Base-by-base conservation (phyloP, 1,140 invertebrate genomes). In the Homalodisca vitripennis region DNA sequence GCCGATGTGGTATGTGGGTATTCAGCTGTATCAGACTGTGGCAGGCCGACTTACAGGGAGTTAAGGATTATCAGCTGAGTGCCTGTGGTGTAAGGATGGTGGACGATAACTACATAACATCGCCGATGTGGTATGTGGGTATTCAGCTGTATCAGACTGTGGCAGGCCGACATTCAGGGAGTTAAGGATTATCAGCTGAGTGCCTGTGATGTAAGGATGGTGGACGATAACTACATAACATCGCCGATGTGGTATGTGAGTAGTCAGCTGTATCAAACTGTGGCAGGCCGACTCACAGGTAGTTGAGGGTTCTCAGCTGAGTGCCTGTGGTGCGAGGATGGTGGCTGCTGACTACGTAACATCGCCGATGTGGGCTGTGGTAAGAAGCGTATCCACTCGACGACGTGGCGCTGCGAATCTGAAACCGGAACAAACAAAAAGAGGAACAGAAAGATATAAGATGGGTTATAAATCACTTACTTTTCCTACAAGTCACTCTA, bases 331-430 rank as follows among this genome's bases (percentile, higher is more conserved):
- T 72, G 69, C 60, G 48, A 24, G 60, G 41, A 14, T 63, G 68
- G 12, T 76, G 30, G 30, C 63, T 77, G 14, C 68, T 74, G n/a
- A 80, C 31, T 73, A 77, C 76, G 62, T 76, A 78, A 51, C 75
- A 79, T 1, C 74, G 76, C 29, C 75, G 72, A 57, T 78, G 79
- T 41, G 74, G 77, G 64, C 73, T 78, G 73, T 76, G 75, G 63
- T 74, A 77, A 55, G 75, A 79, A 69, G 76, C 76, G 73, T 77
- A 78, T 29, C 78, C 75, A 73, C 77, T 79, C 67, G 75, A 78
- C 47, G 76, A 73, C 3, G 75, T 76, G 22, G 66, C 71, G 14
- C 66, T 75, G 13, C 74, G 73, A 13, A 72, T 68, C 0, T 77
- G 66, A 3, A 73, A 71, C 29, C 73, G 10, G 10, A 73, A 70